Conservation (phyloP, 2,797 vertebrate species). For the Stomatorhinus walkeri region DNA sequence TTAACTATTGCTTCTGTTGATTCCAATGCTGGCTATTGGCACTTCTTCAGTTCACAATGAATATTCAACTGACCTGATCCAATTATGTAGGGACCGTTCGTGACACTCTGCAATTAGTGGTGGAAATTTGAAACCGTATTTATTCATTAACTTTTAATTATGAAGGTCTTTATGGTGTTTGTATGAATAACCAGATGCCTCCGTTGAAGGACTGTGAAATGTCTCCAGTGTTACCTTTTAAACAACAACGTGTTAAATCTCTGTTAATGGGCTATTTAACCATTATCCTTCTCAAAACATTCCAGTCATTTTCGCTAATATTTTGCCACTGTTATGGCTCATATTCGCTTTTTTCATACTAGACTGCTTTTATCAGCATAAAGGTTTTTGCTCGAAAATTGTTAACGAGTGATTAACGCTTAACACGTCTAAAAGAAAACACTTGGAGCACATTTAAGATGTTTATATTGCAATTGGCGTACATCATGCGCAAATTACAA, state of each 20-base stretch:
- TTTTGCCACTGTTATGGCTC: background rate
- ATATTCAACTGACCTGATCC: constrained; percentile 19
- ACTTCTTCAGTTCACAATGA: background rate
- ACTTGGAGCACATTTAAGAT: background rate
- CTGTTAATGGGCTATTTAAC: background rate
- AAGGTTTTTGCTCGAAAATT: background rate
- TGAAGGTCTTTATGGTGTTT: background rate
- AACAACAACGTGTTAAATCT: background rate
- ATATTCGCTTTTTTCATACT: background rate
- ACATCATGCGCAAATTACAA: background rate
- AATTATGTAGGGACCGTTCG: constrained; percentile 9
- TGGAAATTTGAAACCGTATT: constrained; percentile 8
- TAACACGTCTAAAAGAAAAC: background rate
- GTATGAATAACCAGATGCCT: constrained; percentile 4
- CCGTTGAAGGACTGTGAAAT: background rate
- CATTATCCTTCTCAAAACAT: background rate
- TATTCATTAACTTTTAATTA: constrained; percentile 17
- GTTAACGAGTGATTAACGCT: background rate
- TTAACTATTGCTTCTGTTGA: background rate
- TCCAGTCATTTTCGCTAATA: background rate
- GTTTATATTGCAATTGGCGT: background rate
- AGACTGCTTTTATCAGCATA: background rate
- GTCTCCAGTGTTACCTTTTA: background rate
- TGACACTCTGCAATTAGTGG: constrained; percentile 8
- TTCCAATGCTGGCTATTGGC: background rate